phyloP scores from a whole-genome alignment of 2,888 invertebrate species.

The Sclerodermus sp. region DNA sequence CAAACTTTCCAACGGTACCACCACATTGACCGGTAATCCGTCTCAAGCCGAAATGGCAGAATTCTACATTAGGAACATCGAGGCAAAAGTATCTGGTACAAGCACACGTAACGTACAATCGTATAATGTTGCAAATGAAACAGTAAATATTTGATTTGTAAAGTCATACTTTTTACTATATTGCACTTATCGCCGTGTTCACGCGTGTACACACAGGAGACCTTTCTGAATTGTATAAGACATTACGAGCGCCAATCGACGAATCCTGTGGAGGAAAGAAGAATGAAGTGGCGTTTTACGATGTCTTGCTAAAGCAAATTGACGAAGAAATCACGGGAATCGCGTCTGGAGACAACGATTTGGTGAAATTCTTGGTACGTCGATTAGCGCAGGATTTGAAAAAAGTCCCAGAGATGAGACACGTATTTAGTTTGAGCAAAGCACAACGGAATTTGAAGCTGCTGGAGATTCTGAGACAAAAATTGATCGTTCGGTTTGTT shows the following conservation, averaged over 20 bases:
- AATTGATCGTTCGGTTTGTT: conserved; percentile 29
- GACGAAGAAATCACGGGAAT: conserved; percentile 56
- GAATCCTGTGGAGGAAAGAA: conserved; percentile 24
- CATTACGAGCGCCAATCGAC: conserved; percentile 13
- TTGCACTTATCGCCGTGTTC: too few species aligned
- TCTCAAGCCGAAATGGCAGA: conserved; percentile 29
- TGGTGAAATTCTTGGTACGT: conserved; percentile 26
- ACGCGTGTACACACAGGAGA: conserved; percentile 20
- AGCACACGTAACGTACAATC: background rate
- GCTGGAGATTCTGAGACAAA: conserved; percentile 29
- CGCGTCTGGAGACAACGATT: conserved; percentile 22
- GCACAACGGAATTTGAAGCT: conserved; percentile 25
- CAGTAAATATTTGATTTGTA: too few species aligned
- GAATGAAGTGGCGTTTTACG: conserved; percentile 55
- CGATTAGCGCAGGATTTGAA: conserved; percentile 27
- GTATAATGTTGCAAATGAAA: too few species aligned
- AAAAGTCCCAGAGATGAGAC: conserved; percentile 26
- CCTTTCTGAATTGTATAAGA: conserved; percentile 22
- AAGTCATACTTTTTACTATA: too few species aligned
- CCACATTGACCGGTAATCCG: conserved; percentile 13
- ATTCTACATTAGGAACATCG: conserved; percentile 29
- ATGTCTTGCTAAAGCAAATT: conserved; percentile 55
- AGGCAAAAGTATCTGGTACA: conserved; percentile 26
- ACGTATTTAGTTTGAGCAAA: conserved; percentile 21
- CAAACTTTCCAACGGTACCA: conserved; percentile 13